Base-by-base conservation (phyloP, 2,888 invertebrate genomes). In the Belgica antarctica region DNA sequence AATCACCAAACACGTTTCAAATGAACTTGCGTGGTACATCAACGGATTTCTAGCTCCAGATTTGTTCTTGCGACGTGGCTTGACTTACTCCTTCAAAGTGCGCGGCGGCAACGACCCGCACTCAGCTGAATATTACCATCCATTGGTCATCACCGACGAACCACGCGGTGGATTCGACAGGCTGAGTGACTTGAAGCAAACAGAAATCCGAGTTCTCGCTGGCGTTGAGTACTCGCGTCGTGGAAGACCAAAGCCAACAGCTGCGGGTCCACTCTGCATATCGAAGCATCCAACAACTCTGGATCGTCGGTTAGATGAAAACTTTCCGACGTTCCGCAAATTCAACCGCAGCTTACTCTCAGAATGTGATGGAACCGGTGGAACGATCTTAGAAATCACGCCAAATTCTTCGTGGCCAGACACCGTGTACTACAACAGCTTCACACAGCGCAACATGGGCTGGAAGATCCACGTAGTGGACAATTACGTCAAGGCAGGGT, bases 321-420 rank as follows among this genome's bases (percentile, higher is more conserved):
- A 87, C 76, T 93, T 85, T 79, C 80, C 83, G 7, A 84, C 89
- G 0, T 96, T 95, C 80, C 88, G 89, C 76, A 89, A 91, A 73
- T 96, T 87, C 82, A 92, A 94, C 79, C 86, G 91, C 74, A 85
- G 89, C 47, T 83, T 96, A 71, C 74, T 80, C 36, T 86, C 87
- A 77, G 77, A 81, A 15, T 96, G 96, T 79, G 87, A 87, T 73
- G 77, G 82, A 74, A 89, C 87, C n/a, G 85, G 88, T 25, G 85
- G 90, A 4, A 91, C 90, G 0, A 80, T 86, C 66, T 82, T 95
- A 69, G 85, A 85, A 77, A 87, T 96, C 62, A 88, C 92, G 24
- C 96, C 96, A 27, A 94, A 95, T 79, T 85, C 89, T 59, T 86
- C 92, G 1, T 94, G 94, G 90, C 96, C 96, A 0, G 94, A 96